Evolutionary conservation across 1,140 invertebrate genomes (phyloP).

Genomic region (Bombus turneri): DNA sequence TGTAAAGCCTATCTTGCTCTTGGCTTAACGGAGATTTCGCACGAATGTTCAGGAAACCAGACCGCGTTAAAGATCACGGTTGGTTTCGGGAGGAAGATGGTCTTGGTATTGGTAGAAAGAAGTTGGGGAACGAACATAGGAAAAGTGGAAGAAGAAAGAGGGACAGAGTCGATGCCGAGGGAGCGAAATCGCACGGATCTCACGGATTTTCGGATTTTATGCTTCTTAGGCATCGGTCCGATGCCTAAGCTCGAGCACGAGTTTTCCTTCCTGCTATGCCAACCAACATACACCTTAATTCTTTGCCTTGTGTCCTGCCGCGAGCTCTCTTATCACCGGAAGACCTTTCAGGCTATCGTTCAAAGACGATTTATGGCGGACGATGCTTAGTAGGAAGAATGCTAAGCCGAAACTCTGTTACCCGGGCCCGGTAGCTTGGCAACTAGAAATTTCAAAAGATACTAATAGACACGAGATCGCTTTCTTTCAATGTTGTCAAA

Average conservation of each 20-base stretch:
- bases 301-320: conserved; percentile 28
- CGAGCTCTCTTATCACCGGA: conserved; percentile 55
- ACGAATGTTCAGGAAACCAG: conserved; percentile 50
- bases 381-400: conserved; percentile 26
- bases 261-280: conserved; percentile 31
- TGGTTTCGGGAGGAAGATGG: neutral
- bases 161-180: neutral
- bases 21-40: conserved; percentile 64
- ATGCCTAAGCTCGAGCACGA: conserved; percentile 22
- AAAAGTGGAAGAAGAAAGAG: neutral
- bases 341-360: conserved; percentile 49
- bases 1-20: conserved; percentile 40
- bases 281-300: conserved; percentile 28
- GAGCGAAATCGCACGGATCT: conserved; percentile 66
- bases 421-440: neutral
- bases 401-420: neutral
- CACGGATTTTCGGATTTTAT: conserved; percentile 72
- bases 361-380: conserved; percentile 65
- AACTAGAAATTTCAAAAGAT: neutral
- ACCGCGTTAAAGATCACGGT: conserved; percentile 53
- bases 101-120: conserved; percentile 2
- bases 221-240: conserved; percentile 61
- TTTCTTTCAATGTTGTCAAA: neutral
- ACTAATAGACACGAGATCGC: neutral
- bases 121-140: conserved; percentile 30